Evolutionary conservation across 2,888 invertebrate genomes (phyloP).

Genomic region (Cephalotes varians): DNA sequence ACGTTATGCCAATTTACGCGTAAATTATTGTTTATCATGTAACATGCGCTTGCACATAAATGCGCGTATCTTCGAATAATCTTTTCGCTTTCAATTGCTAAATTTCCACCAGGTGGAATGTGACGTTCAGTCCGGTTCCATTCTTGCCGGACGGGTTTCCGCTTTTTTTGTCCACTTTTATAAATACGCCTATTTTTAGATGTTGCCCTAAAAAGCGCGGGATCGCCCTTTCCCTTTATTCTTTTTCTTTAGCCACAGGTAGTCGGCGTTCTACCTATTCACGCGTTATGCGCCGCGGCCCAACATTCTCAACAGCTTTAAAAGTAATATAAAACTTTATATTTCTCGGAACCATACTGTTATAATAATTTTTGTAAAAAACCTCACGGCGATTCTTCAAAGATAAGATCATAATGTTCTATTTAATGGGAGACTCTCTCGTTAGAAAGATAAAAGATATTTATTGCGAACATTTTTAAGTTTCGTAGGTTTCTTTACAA

Average conservation of each 20-base stretch:
- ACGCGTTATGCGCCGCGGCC: not conserved
- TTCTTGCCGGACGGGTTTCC: slow-evolving; percentile 64
- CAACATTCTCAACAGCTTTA: not conserved
- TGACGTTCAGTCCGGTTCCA: not conserved
- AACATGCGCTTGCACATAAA: not conserved
- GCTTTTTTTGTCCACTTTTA: slow-evolving; percentile 53
- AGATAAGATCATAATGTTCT: not conserved
- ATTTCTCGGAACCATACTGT: not conserved
- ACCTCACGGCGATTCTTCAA: not conserved
- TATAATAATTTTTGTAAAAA: slow-evolving; percentile 7
- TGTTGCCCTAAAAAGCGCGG: not conserved
- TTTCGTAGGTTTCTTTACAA: not conserved
- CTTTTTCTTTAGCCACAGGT: slow-evolving; percentile 12
- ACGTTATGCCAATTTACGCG: slow-evolving; percentile 28
- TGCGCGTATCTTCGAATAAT: not conserved
- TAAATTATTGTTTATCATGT: slow-evolving; percentile 16
- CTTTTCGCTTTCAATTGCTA: slow-evolving; percentile 41
- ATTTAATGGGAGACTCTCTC: not conserved
- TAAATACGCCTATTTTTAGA: slow-evolving; percentile 58
- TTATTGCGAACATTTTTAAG: not conserved
- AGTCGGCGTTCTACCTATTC: slow-evolving; percentile 7
- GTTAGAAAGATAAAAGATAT: not conserved
- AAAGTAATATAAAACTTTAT: slow-evolving; percentile 2
- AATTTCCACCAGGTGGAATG: slow-evolving; percentile 57
- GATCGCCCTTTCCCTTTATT: not conserved